These are phyloP conservation scores for Melanotaenia parkinsoni DNA, from an alignment of 2,797 vertebrate genomes.

Conservation along the genomic window DNA sequence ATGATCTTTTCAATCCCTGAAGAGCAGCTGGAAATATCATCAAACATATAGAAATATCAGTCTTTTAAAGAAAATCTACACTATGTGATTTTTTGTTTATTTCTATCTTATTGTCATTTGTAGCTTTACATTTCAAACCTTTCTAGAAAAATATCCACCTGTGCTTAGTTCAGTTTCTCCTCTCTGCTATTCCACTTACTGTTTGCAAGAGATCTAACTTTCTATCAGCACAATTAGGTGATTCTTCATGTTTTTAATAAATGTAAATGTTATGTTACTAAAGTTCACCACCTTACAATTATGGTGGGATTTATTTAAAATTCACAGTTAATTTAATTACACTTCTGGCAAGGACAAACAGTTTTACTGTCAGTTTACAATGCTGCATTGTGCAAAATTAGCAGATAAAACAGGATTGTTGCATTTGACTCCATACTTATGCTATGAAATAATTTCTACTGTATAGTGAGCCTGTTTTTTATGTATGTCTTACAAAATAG, in stretches of 20 bases:
- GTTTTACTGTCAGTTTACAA: too few relatives aligned
- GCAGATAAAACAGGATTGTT: not conserved
- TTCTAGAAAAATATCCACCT: constrained; percentile 73
- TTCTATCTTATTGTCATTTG: not conserved
- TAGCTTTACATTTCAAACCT: constrained; percentile 57
- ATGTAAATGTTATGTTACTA: constrained; percentile 16
- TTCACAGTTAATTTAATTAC: not conserved
- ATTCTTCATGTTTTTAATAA: constrained; percentile 36
- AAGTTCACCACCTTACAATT: not conserved
- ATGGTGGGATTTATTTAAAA: not conserved
- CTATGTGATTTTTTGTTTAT: constrained; percentile 34
- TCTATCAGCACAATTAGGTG: constrained; percentile 68
- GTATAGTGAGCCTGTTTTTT: not conserved
- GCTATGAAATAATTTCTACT: not conserved
- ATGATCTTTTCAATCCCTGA: too few relatives aligned
- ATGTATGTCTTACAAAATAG: not conserved
- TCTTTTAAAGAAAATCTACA: constrained; percentile 7
- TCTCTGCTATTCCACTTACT: constrained; percentile 58
- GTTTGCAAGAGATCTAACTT: constrained; percentile 64
- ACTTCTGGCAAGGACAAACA: not conserved
- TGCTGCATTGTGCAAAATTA: too few relatives aligned
- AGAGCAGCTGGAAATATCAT: too few relatives aligned
- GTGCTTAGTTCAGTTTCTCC: constrained; percentile 69
- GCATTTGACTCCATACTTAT: not conserved
- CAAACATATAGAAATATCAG: too few relatives aligned